Base-by-base conservation (phyloP, 2,888 invertebrate genomes). In the Temnothorax unifasciatus region DNA sequence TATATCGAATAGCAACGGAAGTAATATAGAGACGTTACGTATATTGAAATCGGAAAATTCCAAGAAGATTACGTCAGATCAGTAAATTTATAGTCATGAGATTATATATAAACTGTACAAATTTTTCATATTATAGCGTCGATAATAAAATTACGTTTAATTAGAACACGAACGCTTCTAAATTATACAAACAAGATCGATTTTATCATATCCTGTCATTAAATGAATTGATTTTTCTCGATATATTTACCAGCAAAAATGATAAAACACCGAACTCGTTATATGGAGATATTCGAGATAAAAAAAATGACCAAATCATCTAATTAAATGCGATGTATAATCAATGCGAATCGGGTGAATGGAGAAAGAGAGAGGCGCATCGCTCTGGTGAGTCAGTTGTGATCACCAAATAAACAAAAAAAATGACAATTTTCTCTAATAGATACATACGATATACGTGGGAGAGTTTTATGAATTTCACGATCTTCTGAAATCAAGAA, bases 61-160 rank as follows among this genome's bases (percentile, higher is more conserved):
- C 54, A 54, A 44, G 44, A 69, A 79, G 29, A 47, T 79, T 25
- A 61, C 8, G 11, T 47, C 13, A 25, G 71, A 79, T 47, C 21
- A 13, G 15, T 59, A 38, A 18, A 47, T 47, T 59, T 34, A 34
- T 21, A 9, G 13, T 25, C 13, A 18, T 9, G 11, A 44, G 18
- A 38, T 66, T n/a, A 13, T 50, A 18, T 13, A 29, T 15, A 38
- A 75, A 54, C 2, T 9, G 5, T 9, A 44, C 5, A 34, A 38
- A 54, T 54, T 6, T 52, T n/a, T 52, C 69, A n/a, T 8, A 5
- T 69, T 25, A 41, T n/a, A 57, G 18, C 34, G 0, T 38, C 5
- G 4, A 34, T 11, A 59, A 69, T 59, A 77, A 59, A 69, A 71
- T 79, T 47, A 59, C 9, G 13, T 59, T 79, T 59, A 79, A 57